These are phyloP conservation scores for Siderastrea siderea DNA, from an alignment of 92 coral and sea anemone species.

Conservation along the genomic window DNA sequence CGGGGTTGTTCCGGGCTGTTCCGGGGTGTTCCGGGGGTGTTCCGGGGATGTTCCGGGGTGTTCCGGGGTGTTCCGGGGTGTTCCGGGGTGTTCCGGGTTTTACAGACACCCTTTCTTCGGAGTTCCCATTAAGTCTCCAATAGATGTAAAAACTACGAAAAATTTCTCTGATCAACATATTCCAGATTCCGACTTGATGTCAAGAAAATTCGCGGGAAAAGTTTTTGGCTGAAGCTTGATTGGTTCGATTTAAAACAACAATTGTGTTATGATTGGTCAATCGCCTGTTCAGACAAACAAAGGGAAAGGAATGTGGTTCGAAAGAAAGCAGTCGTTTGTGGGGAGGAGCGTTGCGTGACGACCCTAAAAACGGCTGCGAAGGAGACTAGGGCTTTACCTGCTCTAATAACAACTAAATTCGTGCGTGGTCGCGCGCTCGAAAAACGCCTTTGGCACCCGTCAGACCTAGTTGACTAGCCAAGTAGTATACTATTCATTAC, in stretches of 20 bases:
- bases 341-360: constrained; percentile 33
- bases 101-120: constrained; percentile 22
- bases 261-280: constrained; percentile 17
- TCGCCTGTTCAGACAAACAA: constrained; percentile 17
- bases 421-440: no score
- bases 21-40: no score
- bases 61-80: no score
- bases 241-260: background rate
- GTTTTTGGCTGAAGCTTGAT: constrained; percentile 1
- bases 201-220: constrained; percentile 29
- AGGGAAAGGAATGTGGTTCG: constrained; percentile 33
- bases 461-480: no score
- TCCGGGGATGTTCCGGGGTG: no score
- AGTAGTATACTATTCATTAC: no score
- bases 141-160: background rate
- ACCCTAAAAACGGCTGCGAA: constrained; percentile 1
- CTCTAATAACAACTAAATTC: no score
- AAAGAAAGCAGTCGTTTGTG: constrained; percentile 42
- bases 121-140: constrained; percentile 17
- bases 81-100: no score
- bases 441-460: no score
- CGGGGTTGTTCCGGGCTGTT: no score
- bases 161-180: background rate
- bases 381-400: background rate
- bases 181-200: background rate